Base-by-base conservation (phyloP, 2,113 vertebrate genomes). In the Climacteris rufus region DNA sequence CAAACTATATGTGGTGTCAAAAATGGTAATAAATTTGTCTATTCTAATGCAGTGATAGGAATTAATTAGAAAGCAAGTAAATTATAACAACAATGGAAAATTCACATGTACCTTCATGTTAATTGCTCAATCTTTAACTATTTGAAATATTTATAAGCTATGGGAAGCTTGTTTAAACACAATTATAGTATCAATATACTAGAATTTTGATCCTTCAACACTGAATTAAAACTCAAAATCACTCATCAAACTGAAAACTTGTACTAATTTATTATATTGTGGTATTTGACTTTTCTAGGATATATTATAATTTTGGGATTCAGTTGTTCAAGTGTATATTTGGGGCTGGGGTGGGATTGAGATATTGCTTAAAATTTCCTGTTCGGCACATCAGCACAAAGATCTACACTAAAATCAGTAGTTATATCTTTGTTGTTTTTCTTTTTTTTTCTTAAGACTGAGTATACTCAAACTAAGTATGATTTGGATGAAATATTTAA, bases 301-400 rank as follows among this genome's bases (percentile, higher is more conserved):
- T 49, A 42, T 39, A 37, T 83, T 37, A 21, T 75, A 14, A 2
- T 28, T 87, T 61, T 8, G 9, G 2, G 6, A n/a, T 27, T 83
- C 19, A 75, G 30, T 33, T 63, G 13, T 47, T 47, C 20, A 30
- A 13, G 31, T 37, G 5, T 25, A 63, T 19, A 57, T 44, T 35
- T 56, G 9, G 9, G 7, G 18, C 10, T 4, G 2, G 19, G 4
- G 3, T 4, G 18, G 7, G 15, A 47, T 12, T 45, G 25, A 27
- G 9, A 11, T 20, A 54, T 13, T 57, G 21, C 9, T 78, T 78
- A n/a, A 68, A 50, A 10, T 40, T 57, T 72, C 5, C 16, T 33
- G 5, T 50, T 71, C 24, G 39, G 30, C 25, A 24, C 15, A 45
- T 71, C 24, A 44, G 30, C 25, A 24, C 15, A 45, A 65, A 61